Evolutionary conservation across 2,888 invertebrate genomes (phyloP).

Genomic region (Agrotis exclamationis): DNA sequence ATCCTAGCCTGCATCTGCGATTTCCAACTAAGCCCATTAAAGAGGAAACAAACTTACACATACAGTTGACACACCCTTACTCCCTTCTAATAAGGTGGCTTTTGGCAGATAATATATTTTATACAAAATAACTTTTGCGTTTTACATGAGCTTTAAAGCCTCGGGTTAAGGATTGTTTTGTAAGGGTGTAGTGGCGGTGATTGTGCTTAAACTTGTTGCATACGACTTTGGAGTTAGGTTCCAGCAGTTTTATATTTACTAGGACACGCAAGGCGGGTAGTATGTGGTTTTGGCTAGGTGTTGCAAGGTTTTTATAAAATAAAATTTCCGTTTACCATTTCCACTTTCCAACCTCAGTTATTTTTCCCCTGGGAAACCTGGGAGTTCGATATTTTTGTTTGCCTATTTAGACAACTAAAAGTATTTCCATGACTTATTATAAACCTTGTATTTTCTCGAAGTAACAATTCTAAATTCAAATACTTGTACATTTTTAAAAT

Average conservation of each 20-base stretch:
- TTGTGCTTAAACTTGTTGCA: conserved; percentile 59
- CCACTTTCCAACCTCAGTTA: background rate
- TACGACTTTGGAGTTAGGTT: conserved; percentile 46
- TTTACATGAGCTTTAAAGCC: background rate
- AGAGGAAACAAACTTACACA: conserved; percentile 47
- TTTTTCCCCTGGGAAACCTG: background rate
- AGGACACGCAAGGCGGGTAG: conserved; percentile 22
- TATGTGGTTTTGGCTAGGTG: conserved; percentile 18
- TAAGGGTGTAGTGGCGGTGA: background rate
- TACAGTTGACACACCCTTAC: conserved; percentile 23
- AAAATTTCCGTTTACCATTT: no score
- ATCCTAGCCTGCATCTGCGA: conserved; percentile 64
- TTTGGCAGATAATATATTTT: conserved; percentile 17
- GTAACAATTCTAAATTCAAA: background rate
- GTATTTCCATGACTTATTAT: background rate
- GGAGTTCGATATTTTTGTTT: background rate
- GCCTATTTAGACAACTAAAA: background rate
- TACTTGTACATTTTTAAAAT: conserved; percentile 13
- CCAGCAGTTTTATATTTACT: conserved; percentile 43
- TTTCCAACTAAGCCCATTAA: conserved; percentile 63
- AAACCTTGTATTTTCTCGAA: background rate
- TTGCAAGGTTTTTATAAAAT: background rate
- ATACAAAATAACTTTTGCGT: conserved; percentile 20
- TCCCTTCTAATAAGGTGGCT: conserved; percentile 15
- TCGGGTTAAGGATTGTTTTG: conserved; percentile 26